Evolutionary conservation across 2,888 invertebrate species (phyloP).

Genomic region (Lithophane ornitopus): DNA sequence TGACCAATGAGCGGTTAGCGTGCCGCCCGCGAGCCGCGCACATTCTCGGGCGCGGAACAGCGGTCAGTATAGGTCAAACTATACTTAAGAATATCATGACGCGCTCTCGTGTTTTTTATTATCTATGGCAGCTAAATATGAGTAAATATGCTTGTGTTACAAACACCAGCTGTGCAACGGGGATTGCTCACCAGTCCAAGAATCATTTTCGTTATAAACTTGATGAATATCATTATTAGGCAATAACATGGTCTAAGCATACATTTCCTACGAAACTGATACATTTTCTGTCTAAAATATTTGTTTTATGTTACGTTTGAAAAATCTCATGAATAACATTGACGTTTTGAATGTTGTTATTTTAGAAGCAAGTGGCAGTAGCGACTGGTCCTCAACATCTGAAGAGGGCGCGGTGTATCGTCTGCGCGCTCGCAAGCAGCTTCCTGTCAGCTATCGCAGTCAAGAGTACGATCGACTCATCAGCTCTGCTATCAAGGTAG

Average conservation of each 20-base stretch:
- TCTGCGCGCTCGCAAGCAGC: constrained; percentile 94
- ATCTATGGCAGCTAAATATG: neutral
- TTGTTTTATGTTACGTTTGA: neutral
- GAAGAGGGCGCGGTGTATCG: constrained; percentile 95
- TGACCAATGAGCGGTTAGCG: no score
- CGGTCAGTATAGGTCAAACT: no score
- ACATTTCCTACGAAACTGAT: neutral
- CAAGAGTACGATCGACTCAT: constrained; percentile 99
- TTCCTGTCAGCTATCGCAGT: constrained; percentile 96
- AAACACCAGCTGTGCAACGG: no score
- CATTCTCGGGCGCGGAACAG: no score
- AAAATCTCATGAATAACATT: neutral
- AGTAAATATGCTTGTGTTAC: neutral
- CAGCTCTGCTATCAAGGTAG: constrained; percentile 95
- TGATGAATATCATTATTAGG: neutral
- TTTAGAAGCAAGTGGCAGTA: constrained; percentile 74
- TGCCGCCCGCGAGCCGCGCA: no score
- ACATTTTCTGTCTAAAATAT: neutral
- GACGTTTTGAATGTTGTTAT: neutral
- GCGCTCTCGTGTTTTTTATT: neutral
- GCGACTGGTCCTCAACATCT: constrained; percentile 84
- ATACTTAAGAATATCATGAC: neutral
- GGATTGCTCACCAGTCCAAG: neutral
- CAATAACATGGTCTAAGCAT: neutral
- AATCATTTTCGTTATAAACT: neutral